A percentile compares a stretch with the other conserved stretches of the same genome.
These are phyloP conservation scores for Dasypus novemcinctus DNA, from an alignment of 2,113 vertebrate genomes.

Conservation along the genomic window DNA sequence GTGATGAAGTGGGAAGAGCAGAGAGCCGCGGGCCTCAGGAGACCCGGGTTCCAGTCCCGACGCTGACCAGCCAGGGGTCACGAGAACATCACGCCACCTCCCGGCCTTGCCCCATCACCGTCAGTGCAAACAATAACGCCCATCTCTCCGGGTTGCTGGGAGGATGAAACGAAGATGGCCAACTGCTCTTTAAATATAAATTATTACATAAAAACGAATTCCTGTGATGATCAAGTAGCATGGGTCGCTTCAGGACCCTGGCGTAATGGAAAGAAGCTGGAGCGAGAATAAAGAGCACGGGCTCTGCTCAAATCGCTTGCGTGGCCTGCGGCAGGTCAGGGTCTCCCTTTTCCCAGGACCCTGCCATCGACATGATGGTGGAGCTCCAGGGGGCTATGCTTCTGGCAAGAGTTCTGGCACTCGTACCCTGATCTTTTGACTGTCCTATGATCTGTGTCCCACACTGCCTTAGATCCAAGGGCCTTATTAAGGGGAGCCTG, in stretches of 20 bases:
- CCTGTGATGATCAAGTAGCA: background rate
- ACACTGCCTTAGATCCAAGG: background rate
- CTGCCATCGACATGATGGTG: background rate
- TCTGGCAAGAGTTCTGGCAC: background rate
- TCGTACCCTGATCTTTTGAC: background rate
- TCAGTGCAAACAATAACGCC: conserved; percentile 6
- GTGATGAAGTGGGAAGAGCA: background rate
- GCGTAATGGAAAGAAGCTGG: background rate
- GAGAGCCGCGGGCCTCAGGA: background rate
- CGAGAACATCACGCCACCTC: background rate
- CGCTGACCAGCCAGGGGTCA: background rate
- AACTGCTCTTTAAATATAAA: background rate
- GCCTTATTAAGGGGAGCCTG: background rate
- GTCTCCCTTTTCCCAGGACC: background rate
- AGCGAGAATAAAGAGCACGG: background rate
- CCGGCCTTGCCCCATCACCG: background rate
- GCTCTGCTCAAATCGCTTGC: background rate
- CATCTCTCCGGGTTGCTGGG: background rate
- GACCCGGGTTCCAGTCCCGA: background rate
- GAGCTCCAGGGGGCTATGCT: background rate
- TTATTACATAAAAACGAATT: conserved; percentile 15
- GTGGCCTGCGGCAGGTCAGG: background rate
- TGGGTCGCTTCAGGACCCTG: background rate
- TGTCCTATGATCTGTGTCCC: background rate
- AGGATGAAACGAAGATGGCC: background rate